Evolutionary conservation across 2,113 vertebrate species (phyloP).

Genomic region (Saimiri boliviensis): DNA sequence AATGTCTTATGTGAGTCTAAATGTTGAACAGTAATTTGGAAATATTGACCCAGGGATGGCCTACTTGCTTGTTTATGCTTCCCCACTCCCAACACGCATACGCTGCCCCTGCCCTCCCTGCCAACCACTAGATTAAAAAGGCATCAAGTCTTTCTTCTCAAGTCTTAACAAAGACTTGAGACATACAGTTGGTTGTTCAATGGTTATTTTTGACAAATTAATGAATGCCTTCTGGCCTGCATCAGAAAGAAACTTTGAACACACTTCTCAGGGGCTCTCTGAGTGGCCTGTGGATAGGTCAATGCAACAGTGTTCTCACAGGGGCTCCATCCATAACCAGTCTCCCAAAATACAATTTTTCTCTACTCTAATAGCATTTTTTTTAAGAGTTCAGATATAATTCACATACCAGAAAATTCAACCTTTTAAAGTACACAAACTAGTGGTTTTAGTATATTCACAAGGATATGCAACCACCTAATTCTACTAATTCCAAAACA

Average conservation of each 20-base stretch:
- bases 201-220: neutral
- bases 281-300: neutral
- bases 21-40: constrained; percentile 9
- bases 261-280: neutral
- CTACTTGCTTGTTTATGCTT: neutral
- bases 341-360: neutral
- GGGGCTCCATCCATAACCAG: neutral
- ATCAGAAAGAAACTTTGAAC: neutral
- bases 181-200: neutral
- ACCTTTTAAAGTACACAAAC: neutral
- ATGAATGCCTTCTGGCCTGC: neutral
- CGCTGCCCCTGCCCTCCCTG: no score
- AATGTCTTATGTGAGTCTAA: constrained; percentile 1
- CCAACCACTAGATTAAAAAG: neutral
- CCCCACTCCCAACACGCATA: neutral
- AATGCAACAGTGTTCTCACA: neutral
- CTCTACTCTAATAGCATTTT: neutral
- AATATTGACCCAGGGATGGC: neutral
- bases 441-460: neutral
- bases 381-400: neutral
- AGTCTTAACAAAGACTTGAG: neutral
- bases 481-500: neutral
- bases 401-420: neutral
- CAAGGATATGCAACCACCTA: neutral
- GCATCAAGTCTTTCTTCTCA: neutral